phyloP scores from a whole-genome alignment of 2,888 invertebrate species.

The Nomada ruficornis region DNA sequence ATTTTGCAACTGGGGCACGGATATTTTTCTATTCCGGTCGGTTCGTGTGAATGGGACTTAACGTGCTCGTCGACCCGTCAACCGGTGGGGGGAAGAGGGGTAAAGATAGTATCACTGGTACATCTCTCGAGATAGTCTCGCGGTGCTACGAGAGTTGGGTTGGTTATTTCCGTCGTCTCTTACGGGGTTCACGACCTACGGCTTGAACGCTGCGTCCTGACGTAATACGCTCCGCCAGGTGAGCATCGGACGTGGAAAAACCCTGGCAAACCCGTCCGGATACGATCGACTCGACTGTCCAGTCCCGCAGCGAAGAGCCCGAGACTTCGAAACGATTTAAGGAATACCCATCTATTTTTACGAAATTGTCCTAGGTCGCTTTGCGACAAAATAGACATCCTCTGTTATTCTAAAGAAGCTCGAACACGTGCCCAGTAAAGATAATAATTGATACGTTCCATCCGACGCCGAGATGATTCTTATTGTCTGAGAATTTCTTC shows the following conservation, averaged over 20 bases:
- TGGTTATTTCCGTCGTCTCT: slow-evolving; percentile 78
- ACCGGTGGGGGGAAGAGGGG: slow-evolving; percentile 59
- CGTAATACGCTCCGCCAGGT: slow-evolving; percentile 64
- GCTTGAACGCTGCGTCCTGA: slow-evolving; percentile 62
- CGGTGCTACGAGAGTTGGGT: slow-evolving; percentile 70
- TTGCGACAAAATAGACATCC: neutral
- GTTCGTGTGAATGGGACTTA: slow-evolving; percentile 67
- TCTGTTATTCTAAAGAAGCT: neutral
- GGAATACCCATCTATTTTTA: too few species aligned
- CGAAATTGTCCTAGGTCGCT: too few species aligned
- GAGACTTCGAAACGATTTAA: too few species aligned
- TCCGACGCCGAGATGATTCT: slow-evolving; percentile 24
- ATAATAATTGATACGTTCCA: slow-evolving; percentile 35
- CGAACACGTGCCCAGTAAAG: neutral
- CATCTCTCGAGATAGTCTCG: slow-evolving; percentile 69
- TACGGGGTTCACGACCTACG: slow-evolving; percentile 77
- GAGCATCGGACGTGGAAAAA: slow-evolving; percentile 47
- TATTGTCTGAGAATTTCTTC: slow-evolving; percentile 39
- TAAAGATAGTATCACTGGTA: slow-evolving; percentile 71
- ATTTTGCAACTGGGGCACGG: slow-evolving; percentile 8
- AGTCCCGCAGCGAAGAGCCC: too few species aligned
- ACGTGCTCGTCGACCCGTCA: slow-evolving; percentile 38
- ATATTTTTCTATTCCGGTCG: slow-evolving; percentile 32
- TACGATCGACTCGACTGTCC: neutral
- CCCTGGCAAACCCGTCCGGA: slow-evolving; percentile 7